A percentile compares a stretch with the other conserved stretches of the same genome.
phyloP scores from a whole-genome alignment of 2,797 vertebrate genomes.

The Gymnoscopelus microlampas region DNA sequence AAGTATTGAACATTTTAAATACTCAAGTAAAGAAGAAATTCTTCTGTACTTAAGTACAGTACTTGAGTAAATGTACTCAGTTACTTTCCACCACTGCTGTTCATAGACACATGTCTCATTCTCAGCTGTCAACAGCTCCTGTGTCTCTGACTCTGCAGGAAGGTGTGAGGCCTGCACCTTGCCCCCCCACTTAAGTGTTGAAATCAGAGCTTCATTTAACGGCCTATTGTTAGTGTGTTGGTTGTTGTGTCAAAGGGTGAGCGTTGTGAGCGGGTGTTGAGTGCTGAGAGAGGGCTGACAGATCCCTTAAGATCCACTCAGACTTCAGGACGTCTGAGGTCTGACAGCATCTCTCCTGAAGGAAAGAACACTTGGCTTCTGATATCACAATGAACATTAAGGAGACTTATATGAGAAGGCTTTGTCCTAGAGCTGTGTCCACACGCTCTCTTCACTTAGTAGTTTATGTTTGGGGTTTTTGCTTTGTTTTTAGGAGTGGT shows the following conservation, averaged over 20 bases:
- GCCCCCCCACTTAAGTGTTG: constrained; percentile 58
- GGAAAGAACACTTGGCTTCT: too few species aligned
- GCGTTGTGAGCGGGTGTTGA: constrained; percentile 57
- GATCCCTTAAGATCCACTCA: constrained; percentile 32
- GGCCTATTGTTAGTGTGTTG: constrained; percentile 60
- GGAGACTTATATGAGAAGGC: too few species aligned
- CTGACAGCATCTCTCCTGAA: neutral
- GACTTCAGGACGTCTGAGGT: constrained; percentile 35
- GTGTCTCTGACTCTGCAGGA: constrained; percentile 54
- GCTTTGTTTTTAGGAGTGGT: too few species aligned
- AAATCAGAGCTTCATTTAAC: constrained; percentile 46
- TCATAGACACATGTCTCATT: constrained; percentile 63
- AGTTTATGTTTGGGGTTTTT: too few species aligned
- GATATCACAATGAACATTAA: too few species aligned
- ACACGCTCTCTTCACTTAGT: too few species aligned
- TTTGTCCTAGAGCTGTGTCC: too few species aligned
- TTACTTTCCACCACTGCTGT: too few species aligned
- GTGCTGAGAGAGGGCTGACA: constrained; percentile 15
- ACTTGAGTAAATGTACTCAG: too few species aligned
- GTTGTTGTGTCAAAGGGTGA: constrained; percentile 52
- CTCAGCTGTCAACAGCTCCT: constrained; percentile 65
- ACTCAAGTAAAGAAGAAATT: too few species aligned
- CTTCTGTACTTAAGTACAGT: too few species aligned
- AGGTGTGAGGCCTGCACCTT: constrained; percentile 60
- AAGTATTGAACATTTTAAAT: too few species aligned